Base-by-base conservation (phyloP, 2,113 vertebrate genomes). In the Prietella phreatophila region DNA sequence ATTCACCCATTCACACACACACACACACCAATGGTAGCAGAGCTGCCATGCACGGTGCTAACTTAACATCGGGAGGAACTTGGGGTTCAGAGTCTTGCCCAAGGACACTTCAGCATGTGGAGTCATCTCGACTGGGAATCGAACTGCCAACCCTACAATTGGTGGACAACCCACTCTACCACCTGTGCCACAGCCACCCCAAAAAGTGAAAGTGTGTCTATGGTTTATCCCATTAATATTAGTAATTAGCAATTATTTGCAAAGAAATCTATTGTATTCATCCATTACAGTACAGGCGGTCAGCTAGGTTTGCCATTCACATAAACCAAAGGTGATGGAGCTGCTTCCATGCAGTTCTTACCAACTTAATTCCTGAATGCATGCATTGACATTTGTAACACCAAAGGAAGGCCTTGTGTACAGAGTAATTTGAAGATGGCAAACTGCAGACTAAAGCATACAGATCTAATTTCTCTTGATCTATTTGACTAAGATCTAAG, bases 381-480 rank as follows among this genome's bases (percentile, higher is more conserved):
- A 14, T 83, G 33, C 10, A 63, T 10, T 15, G 36, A 63, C 63
- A 61, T 42, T 17, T 7, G n/a, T 47, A 53, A 65, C 20, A n/a
- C 30, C 53, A 53, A 55, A 71, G 27, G 4, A 55, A 65, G 65
- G 84, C 1, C 5, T 84, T 65, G 19, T 25, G 19, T 19, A 50
- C 33, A n/a, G 3, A 58, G 25, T 36, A 63, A 86, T 65, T 22
- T 79, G 73, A 76, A 88, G 50, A 58, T 55, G 63, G 33, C 82
- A 33, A 88, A 73, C 27, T 81, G 75, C 73, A 71, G 47, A 85
- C 30, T 79, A 76, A 55, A 83, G 39, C 42, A 65, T 82, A 36
- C 53, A 87, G 13, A 85, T 67, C 25, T 82, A 67, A 88, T 86
- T 82, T 65, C 82, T 65, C 82, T 69, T 20, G 69, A 73, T 85